Conservation (phyloP, 2,113 vertebrate genomes). For the Tricholaema leucomelas region DNA sequence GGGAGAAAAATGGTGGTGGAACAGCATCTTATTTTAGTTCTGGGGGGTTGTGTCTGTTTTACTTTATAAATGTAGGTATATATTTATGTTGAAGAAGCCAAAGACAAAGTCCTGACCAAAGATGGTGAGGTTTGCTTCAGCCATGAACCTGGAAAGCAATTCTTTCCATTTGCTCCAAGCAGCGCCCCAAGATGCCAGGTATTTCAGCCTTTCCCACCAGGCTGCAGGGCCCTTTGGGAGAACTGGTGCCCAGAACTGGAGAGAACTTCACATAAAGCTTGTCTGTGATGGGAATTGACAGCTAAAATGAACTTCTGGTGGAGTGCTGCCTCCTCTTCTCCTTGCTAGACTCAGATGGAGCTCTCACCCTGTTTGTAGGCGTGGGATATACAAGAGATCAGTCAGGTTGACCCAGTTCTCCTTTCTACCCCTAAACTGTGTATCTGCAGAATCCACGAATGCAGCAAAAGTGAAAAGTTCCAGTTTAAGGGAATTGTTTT, state of each 20-base stretch:
- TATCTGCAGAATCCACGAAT: neutral
- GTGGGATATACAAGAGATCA: neutral
- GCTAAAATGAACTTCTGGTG: neutral
- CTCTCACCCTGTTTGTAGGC: neutral
- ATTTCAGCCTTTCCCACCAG: neutral
- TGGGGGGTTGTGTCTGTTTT: neutral
- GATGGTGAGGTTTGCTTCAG: constrained; percentile 43
- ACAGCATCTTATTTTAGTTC: neutral
- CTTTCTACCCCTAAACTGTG: neutral
- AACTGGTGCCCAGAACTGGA: neutral
- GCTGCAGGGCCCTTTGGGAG: neutral
- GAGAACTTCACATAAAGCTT: neutral
- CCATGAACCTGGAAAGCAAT: neutral
- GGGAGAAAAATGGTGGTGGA: neutral
- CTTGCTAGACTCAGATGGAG: neutral
- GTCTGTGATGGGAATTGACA: neutral
- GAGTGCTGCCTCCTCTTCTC: neutral
- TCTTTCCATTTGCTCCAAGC: neutral
- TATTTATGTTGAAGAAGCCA: constrained; percentile 35
- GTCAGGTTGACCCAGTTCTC: neutral
- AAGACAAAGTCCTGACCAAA: constrained; percentile 29
- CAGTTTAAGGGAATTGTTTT: neutral
- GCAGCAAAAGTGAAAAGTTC: neutral
- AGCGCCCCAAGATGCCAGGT: fast-evolving
- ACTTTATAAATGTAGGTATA: constrained; percentile 7